A percentile compares a stretch with the other conserved stretches of the same genome.
Evolutionary conservation across 2,113 vertebrate species (phyloP).

Genomic region (Protomyctophum bolini): DNA sequence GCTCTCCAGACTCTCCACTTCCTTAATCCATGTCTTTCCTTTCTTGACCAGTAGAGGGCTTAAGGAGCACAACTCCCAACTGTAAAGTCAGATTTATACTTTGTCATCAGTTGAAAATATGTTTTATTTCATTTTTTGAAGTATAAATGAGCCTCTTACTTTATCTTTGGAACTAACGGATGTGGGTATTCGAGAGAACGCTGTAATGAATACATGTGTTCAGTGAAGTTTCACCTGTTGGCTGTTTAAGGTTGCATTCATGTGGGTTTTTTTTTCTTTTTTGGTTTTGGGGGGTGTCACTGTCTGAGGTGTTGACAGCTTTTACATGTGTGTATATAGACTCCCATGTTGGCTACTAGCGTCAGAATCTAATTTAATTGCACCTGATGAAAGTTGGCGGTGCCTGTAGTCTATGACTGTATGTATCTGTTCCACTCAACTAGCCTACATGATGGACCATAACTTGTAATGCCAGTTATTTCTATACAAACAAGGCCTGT

Average conservation of each 20-base stretch:
- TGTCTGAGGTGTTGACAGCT: not conserved
- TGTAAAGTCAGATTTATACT: conserved; percentile 14
- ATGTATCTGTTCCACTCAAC: conserved; percentile 27
- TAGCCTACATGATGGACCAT: conserved; percentile 32
- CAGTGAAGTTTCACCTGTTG: conserved; percentile 38
- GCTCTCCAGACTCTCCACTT: not conserved
- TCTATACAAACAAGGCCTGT: conserved; percentile 31
- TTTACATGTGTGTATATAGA: conserved; percentile 58
- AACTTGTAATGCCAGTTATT: conserved; percentile 18
- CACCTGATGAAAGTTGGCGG: conserved; percentile 19
- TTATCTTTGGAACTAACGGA: conserved; percentile 31
- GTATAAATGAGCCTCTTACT: conserved; percentile 3
- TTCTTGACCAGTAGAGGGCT: conserved; percentile 43
- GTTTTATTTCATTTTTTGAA: not conserved
- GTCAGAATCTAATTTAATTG: conserved; percentile 29
- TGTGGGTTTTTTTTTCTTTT: conserved; percentile 1
- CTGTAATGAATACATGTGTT: conserved; percentile 34
- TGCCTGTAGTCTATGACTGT: conserved; percentile 19
- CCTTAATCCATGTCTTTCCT: conserved; percentile 2
- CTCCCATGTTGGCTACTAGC: conserved; percentile 54
- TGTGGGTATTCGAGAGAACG: conserved; percentile 18
- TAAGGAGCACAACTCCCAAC: conserved; percentile 13
- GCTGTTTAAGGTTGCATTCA: conserved; percentile 26
- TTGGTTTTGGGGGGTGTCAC: not conserved
- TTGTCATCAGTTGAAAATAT: not conserved